Percentiles rank a stretch among this genome's conserved stretches.
These are phyloP conservation scores for Mus pahari DNA, from an alignment of 2,113 vertebrate species.

Conservation along the genomic window DNA sequence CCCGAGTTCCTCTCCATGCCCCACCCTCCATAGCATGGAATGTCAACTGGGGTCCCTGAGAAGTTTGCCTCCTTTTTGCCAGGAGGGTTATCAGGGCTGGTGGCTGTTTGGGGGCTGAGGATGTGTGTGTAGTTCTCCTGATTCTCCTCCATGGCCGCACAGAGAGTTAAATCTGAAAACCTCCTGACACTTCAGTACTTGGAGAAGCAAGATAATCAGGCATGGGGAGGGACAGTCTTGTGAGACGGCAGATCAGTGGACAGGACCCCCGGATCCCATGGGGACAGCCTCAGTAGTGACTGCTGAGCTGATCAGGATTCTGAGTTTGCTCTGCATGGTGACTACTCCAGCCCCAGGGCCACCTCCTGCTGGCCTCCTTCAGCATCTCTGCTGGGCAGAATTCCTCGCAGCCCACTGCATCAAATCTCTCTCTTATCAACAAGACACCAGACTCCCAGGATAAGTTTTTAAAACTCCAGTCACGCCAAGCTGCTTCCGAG, in stretches of 20 bases:
- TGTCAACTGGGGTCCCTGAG: not conserved
- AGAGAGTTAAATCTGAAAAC: not conserved
- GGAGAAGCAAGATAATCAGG: not conserved
- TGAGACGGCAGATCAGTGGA: not conserved
- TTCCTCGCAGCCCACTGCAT: constrained; percentile 48
- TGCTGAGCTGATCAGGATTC: not conserved
- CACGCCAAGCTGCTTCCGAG: constrained; percentile 4
- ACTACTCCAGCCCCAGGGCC: fast-evolving
- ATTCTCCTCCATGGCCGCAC: not conserved
- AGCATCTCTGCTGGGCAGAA: not conserved
- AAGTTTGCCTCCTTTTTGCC: not conserved
- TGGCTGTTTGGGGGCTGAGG: not conserved
- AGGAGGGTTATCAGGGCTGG: no score
- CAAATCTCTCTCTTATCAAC: constrained; percentile 64
- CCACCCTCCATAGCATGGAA: not conserved
- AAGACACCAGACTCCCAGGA: constrained; percentile 4
- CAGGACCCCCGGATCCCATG: not conserved
- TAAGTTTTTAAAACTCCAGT: constrained; percentile 72
- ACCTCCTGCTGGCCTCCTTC: not conserved
- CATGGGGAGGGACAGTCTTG: not conserved
- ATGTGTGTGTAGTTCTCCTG: fast-evolving
- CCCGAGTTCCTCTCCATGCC: not conserved
- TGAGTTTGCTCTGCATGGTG: fast-evolving
- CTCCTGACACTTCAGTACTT: not conserved
- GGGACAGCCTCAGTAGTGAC: not conserved